These are phyloP conservation scores for Urosaurus nigricauda DNA, from an alignment of 2,797 vertebrate species.

Conservation along the genomic window DNA sequence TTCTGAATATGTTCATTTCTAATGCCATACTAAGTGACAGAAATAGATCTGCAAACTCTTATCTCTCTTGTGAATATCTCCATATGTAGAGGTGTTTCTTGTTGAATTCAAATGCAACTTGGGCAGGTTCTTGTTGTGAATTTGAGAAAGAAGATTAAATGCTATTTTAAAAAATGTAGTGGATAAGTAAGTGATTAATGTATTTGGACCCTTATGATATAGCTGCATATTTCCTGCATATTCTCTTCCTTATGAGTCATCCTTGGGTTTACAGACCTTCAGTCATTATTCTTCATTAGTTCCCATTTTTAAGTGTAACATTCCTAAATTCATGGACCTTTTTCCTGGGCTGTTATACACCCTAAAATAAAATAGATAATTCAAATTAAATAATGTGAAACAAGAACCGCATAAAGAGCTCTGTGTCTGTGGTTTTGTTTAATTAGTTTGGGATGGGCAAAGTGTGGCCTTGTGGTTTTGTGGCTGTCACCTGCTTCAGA, in stretches of 20 bases:
- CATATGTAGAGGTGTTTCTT: background rate
- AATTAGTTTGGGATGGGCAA: too few species aligned
- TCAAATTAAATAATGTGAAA: background rate
- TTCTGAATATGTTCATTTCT: background rate
- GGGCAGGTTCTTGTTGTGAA: background rate
- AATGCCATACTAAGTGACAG: background rate
- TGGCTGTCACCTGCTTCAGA: too few species aligned
- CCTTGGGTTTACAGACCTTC: background rate
- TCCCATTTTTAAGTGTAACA: background rate
- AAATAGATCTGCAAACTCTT: background rate
- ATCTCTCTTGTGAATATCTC: background rate
- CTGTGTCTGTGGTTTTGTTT: background rate
- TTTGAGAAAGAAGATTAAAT: constrained; percentile 14
- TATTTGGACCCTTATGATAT: background rate
- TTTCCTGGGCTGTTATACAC: background rate
- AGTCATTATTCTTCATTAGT: background rate
- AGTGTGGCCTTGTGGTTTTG: too few species aligned
- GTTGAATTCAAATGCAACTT: background rate
- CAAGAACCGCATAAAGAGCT: background rate
- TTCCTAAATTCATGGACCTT: background rate
- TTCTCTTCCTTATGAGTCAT: background rate
- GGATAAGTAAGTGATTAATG: background rate
- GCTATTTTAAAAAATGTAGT: background rate
- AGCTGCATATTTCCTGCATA: background rate
- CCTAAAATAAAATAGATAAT: background rate